Evolutionary conservation across 2,888 invertebrate genomes (phyloP).

Genomic region (Quadroppia sp.): DNA sequence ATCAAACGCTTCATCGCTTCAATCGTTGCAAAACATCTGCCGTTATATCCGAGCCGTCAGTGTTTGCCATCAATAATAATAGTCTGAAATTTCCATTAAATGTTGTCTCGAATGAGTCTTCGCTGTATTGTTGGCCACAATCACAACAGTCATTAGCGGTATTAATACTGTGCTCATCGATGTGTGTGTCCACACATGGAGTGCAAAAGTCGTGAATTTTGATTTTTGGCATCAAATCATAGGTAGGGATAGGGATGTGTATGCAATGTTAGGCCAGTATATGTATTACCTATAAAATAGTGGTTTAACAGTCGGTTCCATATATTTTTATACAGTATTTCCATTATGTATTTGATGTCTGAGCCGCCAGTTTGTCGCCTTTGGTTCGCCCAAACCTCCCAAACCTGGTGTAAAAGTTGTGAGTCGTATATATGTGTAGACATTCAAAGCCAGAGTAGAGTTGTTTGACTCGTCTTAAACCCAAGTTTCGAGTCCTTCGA

Average conservation of each 20-base stretch:
- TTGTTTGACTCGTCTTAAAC: neutral
- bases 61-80: too few species aligned
- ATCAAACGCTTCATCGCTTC: neutral
- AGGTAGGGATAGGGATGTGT: constrained; percentile 7
- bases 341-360: neutral
- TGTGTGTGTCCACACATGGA: constrained; percentile 11
- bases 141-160: neutral
- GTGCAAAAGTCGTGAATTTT: neutral
- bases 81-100: too few species aligned
- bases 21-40: constrained; percentile 8
- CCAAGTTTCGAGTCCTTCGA: too few species aligned
- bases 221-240: constrained; percentile 1
- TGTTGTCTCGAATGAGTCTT: neutral
- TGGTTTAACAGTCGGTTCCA: neutral
- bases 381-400: neutral
- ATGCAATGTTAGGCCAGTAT: neutral
- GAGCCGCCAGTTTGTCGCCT: constrained; percentile 21
- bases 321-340: neutral
- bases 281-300: neutral
- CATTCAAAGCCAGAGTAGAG: too few species aligned
- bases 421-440: too few species aligned
- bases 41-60: neutral
- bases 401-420: neutral
- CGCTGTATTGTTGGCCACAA: neutral
- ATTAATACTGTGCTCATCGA: neutral